Evolutionary conservation across 2,888 invertebrate genomes (phyloP), one percentile per base, ranked within the genome.

Genomic region (Idaea biselata): DNA sequence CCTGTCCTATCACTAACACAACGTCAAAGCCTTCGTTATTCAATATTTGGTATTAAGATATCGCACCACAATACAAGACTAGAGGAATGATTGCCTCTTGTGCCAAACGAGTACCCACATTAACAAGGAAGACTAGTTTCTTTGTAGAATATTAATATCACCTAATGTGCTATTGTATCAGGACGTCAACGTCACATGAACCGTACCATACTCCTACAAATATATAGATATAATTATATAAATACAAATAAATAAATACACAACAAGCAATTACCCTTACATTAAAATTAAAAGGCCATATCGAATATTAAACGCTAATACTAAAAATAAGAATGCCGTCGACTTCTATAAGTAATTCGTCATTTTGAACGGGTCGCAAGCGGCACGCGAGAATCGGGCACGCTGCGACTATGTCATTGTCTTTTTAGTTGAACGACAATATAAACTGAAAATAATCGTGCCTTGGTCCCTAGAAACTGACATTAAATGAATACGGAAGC

Each of bases 51-150:
- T 91, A 91, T 92, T 87, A 82, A 81, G 86, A 83, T 87, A 88
- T 83, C 91, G 91, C 91, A 91, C 91, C 91, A 91, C 89, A 83
- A 85, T 87, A 85, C 89, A 86, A 88, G 91, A 91, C 91, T 91
- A 91, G 91, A 91, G 91, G 91, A 87, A 86, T 88, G 86, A 89
- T 90, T 89, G 91, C 91, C 91, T 91, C 91, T 88, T 79, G 87
- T 82, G 88, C 83, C 82, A 86, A 80, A 77, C 61, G 62, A 18
- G 56, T 55, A 56, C 56, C 79, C 78, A 75, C 86, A 82, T 85
- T 81, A 83, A 85, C 82, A 89, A 91, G 91, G 91, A 91, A 91
- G 91, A 91, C 91, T 91, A 91, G 91, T 91, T 88, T 88, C 86
- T 84, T 86, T 89, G 88, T 88, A 88, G 86, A 88, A 44, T 44